phyloP scores from a whole-genome alignment of 2,888 invertebrate genomes.

The Harmothoe impar region DNA sequence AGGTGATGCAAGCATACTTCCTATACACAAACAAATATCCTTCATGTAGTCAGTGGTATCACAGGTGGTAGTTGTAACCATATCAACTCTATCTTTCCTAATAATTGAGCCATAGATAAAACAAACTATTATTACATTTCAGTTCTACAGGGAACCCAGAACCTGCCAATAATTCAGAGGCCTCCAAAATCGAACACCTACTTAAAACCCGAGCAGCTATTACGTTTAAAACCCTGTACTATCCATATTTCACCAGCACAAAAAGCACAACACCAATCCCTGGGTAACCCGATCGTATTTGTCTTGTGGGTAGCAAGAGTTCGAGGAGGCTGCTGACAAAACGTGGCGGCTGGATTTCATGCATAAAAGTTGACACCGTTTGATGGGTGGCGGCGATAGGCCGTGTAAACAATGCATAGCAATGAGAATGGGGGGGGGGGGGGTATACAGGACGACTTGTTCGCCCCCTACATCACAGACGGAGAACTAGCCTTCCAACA shows the following conservation, averaged over 20 bases:
- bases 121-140: too few relatives aligned
- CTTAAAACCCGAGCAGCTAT: background rate
- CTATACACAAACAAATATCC: too few relatives aligned
- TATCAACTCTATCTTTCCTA: too few relatives aligned
- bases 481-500: background rate
- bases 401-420: slow-evolving; percentile 50
- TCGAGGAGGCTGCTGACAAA: background rate
- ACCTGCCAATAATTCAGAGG: background rate
- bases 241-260: background rate
- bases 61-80: too few relatives aligned
- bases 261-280: background rate
- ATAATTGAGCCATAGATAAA: too few relatives aligned
- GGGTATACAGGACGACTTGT: background rate
- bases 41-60: too few relatives aligned
- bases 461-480: slow-evolving; percentile 12
- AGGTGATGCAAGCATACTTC: too few relatives aligned
- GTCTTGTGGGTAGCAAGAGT: background rate
- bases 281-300: background rate
- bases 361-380: slow-evolving; percentile 56
- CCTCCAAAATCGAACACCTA: background rate
- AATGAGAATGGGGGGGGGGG: background rate
- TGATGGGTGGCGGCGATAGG: slow-evolving; percentile 13
- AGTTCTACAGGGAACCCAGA: background rate
- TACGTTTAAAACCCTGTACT: background rate
- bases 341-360: slow-evolving; percentile 20